Evolutionary conservation across 2,888 invertebrate genomes (phyloP).

Genomic region (Lingula anatina): DNA sequence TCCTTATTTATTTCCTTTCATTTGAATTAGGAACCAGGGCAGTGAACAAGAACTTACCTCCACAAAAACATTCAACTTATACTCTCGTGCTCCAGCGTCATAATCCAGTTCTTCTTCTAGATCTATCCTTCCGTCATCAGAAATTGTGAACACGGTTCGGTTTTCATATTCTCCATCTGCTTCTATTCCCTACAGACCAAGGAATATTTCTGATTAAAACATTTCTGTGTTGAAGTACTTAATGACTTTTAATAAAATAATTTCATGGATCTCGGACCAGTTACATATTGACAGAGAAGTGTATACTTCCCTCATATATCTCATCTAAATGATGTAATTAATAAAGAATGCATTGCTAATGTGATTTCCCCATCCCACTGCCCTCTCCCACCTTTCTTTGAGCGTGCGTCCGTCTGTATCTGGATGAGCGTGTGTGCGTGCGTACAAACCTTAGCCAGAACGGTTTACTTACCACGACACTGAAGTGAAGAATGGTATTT

Average conservation of each 20-base stretch:
- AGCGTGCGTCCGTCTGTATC: no score
- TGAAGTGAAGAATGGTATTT: constrained; percentile 1
- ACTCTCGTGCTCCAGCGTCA: constrained; percentile 11
- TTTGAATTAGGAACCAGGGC: not conserved
- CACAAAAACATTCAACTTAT: constrained; percentile 9
- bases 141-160: constrained; percentile 3
- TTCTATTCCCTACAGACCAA: constrained; percentile 1
- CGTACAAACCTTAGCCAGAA: no score
- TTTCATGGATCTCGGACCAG: not conserved
- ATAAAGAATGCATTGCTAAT: no score
- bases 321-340: no score
- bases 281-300: not conserved
- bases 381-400: no score
- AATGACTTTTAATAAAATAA: not conserved
- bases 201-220: no score
- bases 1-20: no score
- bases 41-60: constrained; percentile 5
- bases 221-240: not conserved
- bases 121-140: constrained; percentile 5
- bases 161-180: not conserved
- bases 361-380: no score
- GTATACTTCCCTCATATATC: no score
- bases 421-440: no score
- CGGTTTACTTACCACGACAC: constrained; percentile 7
- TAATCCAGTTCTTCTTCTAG: constrained; percentile 11